phyloP scores from a whole-genome alignment of 2,888 invertebrate genomes.

The Pseudococcus longispinus region DNA sequence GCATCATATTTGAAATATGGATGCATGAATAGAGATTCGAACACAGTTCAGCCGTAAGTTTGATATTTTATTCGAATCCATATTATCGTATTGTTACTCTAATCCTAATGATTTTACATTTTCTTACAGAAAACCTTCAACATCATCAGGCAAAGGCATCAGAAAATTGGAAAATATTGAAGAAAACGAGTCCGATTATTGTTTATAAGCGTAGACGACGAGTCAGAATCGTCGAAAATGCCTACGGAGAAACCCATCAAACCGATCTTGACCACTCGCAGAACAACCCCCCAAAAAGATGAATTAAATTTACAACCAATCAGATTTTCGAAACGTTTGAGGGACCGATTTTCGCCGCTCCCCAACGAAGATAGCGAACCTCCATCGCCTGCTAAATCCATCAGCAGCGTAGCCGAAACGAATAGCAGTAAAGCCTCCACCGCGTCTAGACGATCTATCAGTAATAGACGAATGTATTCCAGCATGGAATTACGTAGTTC shows the following conservation, averaged over 20 bases:
- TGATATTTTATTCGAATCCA: no score
- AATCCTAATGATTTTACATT: not conserved
- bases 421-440: slow-evolving; percentile 34
- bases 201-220: not conserved
- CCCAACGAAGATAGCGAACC: not conserved
- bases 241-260: not conserved
- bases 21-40: not conserved
- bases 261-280: not conserved
- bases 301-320: not conserved
- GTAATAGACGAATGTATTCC: not conserved
- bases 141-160: not conserved
- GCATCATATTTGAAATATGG: slow-evolving; percentile 49
- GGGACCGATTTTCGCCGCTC: not conserved
- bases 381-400: not conserved
- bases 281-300: slow-evolving; percentile 28
- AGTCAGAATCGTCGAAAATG: not conserved
- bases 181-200: not conserved
- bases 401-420: slow-evolving; percentile 37
- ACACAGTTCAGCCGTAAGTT: not conserved
- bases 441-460: not conserved
- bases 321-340: slow-evolving; percentile 13
- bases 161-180: not conserved
- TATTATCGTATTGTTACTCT: no score
- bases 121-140: not conserved
- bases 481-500: slow-evolving; percentile 46